Evolutionary conservation across 1,140 invertebrate genomes (phyloP), one percentile per base, ranked within the genome.

Genomic region (Nymphalis io): DNA sequence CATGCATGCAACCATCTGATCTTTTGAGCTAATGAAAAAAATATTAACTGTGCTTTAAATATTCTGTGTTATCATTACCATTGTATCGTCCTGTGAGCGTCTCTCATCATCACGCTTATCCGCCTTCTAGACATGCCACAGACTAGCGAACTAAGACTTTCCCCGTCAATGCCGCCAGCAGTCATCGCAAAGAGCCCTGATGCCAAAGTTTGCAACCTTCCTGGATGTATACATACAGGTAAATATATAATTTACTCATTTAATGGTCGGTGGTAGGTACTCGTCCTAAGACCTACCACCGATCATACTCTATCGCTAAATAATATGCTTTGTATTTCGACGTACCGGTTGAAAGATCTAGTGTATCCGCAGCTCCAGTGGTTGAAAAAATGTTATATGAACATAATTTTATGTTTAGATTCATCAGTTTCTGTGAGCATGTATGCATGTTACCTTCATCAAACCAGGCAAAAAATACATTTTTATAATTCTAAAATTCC

Each of bases 151-250:
- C 80, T 90, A 66, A 75, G 80, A 73, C 67, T 87, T 65, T 81
- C 86, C 51, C 82, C 81, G 60, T 76, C 81, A 66, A 69, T 82
- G 73, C 80, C 84, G n/a, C 87, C 86, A 20, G 76, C 79, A 18
- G 76, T 85, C n/a, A 68, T 85, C 42, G 73, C 80, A 8, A 83
- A 80, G 63, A 82, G 70, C 44, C 70, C 59, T 8, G 12, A 79
- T n/a, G 70, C 71, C n/a, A 63, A 58, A 18, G 68, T 95, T 5
- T 96, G 95, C 76, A 86, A 93, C 33, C 91, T 92, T 2, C 87
- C 94, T 27, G 95, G 94, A 73, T 96, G 95, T 85, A 90, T 96
- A 58, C 94, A 95, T 74, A 94, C 95, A 73, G 93, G 93, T 94
- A 77, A 75, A 27, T 55, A 55, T 12, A 15, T 20, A 48, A n/a